Conservation (phyloP, 2,797 vertebrate species). For the Columba guinea region DNA sequence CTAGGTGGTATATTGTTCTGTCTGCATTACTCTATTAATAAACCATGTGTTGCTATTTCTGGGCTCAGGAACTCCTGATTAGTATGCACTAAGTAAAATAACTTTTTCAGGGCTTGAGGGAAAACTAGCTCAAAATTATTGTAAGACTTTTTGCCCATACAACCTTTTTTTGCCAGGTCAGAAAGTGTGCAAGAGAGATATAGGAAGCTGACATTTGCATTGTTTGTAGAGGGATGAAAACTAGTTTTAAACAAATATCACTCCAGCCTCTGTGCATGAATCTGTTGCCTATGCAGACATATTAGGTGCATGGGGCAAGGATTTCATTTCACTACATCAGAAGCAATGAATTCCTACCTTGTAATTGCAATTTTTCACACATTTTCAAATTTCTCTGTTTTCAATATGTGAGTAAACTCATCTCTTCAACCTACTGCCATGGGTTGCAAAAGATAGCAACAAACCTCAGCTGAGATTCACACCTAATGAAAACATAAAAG, state of each 20-base stretch:
- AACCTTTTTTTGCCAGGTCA: background rate
- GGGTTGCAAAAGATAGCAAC: background rate
- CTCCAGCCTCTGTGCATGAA: background rate
- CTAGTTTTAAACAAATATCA: slow-evolving; percentile 25
- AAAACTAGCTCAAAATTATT: background rate
- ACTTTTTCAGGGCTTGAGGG: background rate
- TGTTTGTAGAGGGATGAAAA: slow-evolving; percentile 26
- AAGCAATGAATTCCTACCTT: slow-evolving; percentile 32
- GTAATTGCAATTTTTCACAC: slow-evolving; percentile 24
- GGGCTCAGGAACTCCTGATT: background rate
- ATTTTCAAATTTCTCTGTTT: slow-evolving; percentile 35
- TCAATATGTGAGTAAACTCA: background rate
- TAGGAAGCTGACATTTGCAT: slow-evolving; percentile 26
- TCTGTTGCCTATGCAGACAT: background rate
- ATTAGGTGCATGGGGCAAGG: background rate
- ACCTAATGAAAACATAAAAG: slow-evolving; percentile 36
- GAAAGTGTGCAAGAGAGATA: background rate
- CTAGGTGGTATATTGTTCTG: background rate
- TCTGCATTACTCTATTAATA: background rate
- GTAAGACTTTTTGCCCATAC: background rate
- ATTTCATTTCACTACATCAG: slow-evolving; percentile 33
- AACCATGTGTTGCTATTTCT: background rate
- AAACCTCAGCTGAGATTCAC: slow-evolving; percentile 1
- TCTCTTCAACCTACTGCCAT: background rate
- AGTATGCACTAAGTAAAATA: background rate